Base-by-base conservation (phyloP, 1,140 invertebrate species). In the Ganaspis sp. region DNA sequence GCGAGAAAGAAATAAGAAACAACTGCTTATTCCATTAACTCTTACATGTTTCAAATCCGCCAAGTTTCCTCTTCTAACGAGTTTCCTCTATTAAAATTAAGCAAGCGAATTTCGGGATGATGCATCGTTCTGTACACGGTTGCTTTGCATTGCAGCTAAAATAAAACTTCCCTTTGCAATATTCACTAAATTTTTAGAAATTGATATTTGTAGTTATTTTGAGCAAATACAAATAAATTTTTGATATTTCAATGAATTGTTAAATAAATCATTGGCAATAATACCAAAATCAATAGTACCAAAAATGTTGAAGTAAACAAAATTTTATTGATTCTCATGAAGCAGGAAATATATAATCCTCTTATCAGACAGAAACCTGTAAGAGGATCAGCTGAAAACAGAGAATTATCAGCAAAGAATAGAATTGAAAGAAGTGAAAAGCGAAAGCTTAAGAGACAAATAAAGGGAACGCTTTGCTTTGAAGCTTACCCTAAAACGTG, bases 1-100 rank as follows among this genome's bases (percentile, higher is more conserved):
- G 15, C 45, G 70, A 79, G 71, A 71, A 73, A 76, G 76, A 79
- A 79, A 75, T 79, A 64, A 72, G 69, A 72, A 74, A 73, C 75
- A 40, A 70, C 78, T 53, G 75, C 78, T 74, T 77, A 64, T 64
- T 64, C 26, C 58, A 64, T 64, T 64, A 29, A 29, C 23, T 29
- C 11, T n/a, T n/a, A 64, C 58, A 64, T 64, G 26, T 64, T 64
- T 64, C 58, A 64, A 64, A 64, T n/a, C 11, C 5, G 12, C 11
- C 12, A n/a, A 64, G 1, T 64, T 64, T 64, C 29, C 26, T 64
- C 54, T 11, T 23, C 12, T 26, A 64, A 64, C 23, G 58, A 64
- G 58, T 26, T 34, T 26, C 15, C 26, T 26, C 5, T 64, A n/a
- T 29, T 64, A 29, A 64, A 64, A 64, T 64, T 64, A 58, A 58